Evolutionary conservation across 2,888 invertebrate species (phyloP), one percentile per base, ranked within the genome.

Genomic region (Netelia virgata): DNA sequence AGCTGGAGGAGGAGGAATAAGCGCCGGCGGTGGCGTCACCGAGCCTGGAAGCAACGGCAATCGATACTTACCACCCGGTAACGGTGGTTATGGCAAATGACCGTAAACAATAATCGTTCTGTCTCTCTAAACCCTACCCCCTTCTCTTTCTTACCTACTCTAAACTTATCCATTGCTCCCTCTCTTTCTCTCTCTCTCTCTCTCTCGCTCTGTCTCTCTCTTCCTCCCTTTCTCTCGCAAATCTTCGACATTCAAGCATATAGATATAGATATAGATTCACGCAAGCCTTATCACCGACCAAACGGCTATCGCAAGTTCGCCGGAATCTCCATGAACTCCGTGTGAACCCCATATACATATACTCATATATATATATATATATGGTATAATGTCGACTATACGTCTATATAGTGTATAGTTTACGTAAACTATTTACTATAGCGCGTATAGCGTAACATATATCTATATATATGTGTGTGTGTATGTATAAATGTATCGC

Each of bases 61-160:
- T 92, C 93, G 92, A 89, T 93, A 93, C 88, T 88, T 92, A 85
- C 92, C 93, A 77, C 91, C 93, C 28, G 90, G 90, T 66, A 77
- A 81, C 84, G 88, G 86, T 86, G 89, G 86, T 89, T 93, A 91
- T 88, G 91, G 91, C 88, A 92, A 93, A 90, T 92, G 90, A 92
- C 87, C 78, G 77, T 82, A 81, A 84, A 84, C 74, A 81, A 82
- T 82, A 70, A 73, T 66, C 74, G 57, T 55, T 47, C 61, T 64
- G 5, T 57, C 18, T 57, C 57, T 53, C 14, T 53, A 14, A 53
- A 53, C 53, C 36, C 36, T 36, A 5, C 36, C 6, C 36, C 36
- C 36, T 36, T 1, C 36, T 6, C 36, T 36, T 36, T n/a, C n/a
- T n/a, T n/a, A n/a, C 36, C 6, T 36, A 36, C 36, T 36, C 36